A percentile compares a stretch with the other conserved stretches of the same genome.
Conservation (phyloP, 2,888 invertebrate species). For the Agrochola circellaris region DNA sequence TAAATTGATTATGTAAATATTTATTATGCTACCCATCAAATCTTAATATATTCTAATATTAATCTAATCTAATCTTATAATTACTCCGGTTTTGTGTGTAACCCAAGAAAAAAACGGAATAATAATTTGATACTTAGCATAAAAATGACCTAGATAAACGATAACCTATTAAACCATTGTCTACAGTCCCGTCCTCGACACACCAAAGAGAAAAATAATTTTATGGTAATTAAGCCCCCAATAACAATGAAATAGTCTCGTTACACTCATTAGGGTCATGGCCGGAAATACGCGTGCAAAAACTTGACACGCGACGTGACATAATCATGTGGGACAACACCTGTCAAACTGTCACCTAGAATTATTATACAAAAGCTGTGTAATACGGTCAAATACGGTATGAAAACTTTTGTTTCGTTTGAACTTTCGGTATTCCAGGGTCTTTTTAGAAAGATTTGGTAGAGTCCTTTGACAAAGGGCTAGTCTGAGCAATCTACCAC, state of each 20-base stretch:
- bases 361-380: constrained; percentile 4
- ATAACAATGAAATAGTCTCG: constrained; percentile 42
- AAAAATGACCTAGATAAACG: constrained; percentile 18
- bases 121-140: neutral
- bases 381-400: constrained; percentile 14
- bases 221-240: constrained; percentile 27
- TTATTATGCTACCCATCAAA: too few species aligned
- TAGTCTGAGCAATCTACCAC: too few species aligned
- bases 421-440: neutral
- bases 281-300: constrained; percentile 75
- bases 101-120: too few species aligned
- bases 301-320: constrained; percentile 63
- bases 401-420: neutral
- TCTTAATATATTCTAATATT: too few species aligned
- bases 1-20: too few species aligned
- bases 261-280: constrained; percentile 72
- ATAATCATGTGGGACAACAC: constrained; percentile 32
- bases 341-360: constrained; percentile 47
- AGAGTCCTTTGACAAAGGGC: neutral
- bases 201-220: constrained; percentile 22
- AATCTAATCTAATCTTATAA: too few species aligned
- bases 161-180: constrained; percentile 4
- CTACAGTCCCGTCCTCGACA: constrained; percentile 22
- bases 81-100: too few species aligned
- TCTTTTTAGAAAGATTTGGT: neutral